A percentile compares a stretch with the other conserved stretches of the same genome.
Conservation (phyloP, 2,797 vertebrate species). For the Crypturellus tataupa region DNA sequence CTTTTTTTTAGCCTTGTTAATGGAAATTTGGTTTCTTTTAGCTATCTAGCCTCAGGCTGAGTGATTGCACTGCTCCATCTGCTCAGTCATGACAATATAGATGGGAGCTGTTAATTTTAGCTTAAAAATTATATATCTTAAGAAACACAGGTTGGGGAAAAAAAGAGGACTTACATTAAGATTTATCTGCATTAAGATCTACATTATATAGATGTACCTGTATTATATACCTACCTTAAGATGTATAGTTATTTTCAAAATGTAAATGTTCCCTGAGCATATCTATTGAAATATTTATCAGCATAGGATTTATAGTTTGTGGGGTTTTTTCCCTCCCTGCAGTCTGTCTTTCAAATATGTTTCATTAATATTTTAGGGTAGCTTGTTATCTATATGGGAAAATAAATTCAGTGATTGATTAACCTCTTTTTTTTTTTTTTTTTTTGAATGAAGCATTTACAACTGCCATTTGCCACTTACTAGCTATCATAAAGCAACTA, state of each 20-base stretch:
- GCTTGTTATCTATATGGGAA: background rate
- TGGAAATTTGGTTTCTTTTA: conserved; percentile 20
- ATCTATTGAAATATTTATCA: background rate
- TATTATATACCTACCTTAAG: background rate
- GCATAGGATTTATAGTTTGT: background rate
- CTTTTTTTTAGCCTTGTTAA: background rate
- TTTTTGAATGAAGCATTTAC: background rate
- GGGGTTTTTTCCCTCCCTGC: background rate
- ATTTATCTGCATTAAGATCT: background rate
- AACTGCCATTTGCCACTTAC: too few relatives aligned
- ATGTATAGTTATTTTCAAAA: conserved; percentile 1
- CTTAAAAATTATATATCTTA: conserved; percentile 25
- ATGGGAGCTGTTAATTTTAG: conserved; percentile 18
- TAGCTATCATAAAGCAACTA: background rate
- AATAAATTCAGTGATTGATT: background rate
- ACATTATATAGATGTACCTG: too few relatives aligned
- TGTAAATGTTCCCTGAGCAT: background rate
- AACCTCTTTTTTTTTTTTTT: background rate
- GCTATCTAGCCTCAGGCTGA: background rate
- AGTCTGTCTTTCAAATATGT: background rate
- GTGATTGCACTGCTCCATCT: conserved; percentile 37
- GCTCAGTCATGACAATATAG: conserved; percentile 17
- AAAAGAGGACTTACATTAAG: background rate
- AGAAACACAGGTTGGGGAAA: background rate
- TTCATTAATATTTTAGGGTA: background rate